Conservation (phyloP, 2,888 invertebrate genomes). For the Andrena bucephala region DNA sequence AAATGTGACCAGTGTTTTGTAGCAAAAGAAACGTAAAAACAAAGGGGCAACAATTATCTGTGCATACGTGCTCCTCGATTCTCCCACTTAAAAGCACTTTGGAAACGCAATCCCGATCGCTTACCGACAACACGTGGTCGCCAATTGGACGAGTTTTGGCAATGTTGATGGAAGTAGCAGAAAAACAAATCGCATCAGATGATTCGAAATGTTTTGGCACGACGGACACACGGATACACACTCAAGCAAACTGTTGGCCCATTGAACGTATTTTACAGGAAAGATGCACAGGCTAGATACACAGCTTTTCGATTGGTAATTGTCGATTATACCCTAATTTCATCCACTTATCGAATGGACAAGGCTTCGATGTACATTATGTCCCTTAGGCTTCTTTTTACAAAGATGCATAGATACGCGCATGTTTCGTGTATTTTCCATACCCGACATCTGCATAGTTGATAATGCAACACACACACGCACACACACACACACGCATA, state of each 20-base stretch:
- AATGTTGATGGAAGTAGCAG: constrained; percentile 58
- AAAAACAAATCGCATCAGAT: constrained; percentile 53
- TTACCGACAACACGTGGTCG: constrained; percentile 51
- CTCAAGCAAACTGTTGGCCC: constrained; percentile 22
- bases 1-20: constrained; percentile 14
- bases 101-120: constrained; percentile 33
- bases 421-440: constrained; percentile 5
- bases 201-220: constrained; percentile 26
- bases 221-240: constrained; percentile 19
- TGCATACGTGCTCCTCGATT: constrained; percentile 16
- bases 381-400: not conserved
- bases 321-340: constrained; percentile 6
- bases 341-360: not conserved
- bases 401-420: not conserved
- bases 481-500: not conserved
- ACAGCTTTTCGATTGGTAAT: not conserved
- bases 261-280: constrained; percentile 3
- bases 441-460: constrained; percentile 12
- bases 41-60: constrained; percentile 3
- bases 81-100: constrained; percentile 4
- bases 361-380: constrained; percentile 31
- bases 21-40: not conserved
- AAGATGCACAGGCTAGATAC: constrained; percentile 6
- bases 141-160: constrained; percentile 49
- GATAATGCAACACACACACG: constrained; percentile 20